A percentile compares a stretch with the other conserved stretches of the same genome.
phyloP scores from a whole-genome alignment of 2,888 invertebrate genomes.

The Drosophila austrosaltans region DNA sequence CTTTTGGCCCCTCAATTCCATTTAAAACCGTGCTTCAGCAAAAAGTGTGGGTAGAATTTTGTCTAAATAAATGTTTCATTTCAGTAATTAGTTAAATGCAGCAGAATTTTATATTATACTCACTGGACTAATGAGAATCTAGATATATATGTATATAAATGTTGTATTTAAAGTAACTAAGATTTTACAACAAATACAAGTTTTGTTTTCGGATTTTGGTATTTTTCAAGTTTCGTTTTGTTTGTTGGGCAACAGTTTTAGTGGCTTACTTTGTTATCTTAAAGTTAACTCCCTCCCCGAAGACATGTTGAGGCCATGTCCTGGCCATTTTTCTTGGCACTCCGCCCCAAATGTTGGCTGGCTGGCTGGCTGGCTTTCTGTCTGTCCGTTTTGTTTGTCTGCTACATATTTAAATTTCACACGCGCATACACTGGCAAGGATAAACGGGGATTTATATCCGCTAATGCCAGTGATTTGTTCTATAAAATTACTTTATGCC shows the following conservation, averaged over 20 bases:
- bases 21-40: conserved; percentile 1
- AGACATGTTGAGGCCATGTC: conserved; percentile 51
- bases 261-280: conserved; percentile 18
- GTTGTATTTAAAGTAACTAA: no score
- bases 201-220: not conserved
- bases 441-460: conserved; percentile 77
- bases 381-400: conserved; percentile 30
- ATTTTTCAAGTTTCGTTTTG: not conserved
- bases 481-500: conserved; percentile 78
- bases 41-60: not conserved
- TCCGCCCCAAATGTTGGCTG: conserved; percentile 44
- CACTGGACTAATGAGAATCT: no score
- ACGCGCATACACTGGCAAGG: conserved; percentile 75
- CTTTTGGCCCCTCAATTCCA: conserved; percentile 12
- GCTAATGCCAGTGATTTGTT: conserved; percentile 79
- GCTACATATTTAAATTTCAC: conserved; percentile 73
- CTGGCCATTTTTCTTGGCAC: conserved; percentile 57
- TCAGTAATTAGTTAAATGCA: conserved; percentile 2
- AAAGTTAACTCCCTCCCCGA: conserved; percentile 47
- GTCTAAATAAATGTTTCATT: not conserved
- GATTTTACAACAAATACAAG: no score
- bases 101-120: not conserved
- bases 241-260: conserved; percentile 8
- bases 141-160: no score
- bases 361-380: conserved; percentile 4